Percentiles rank a stretch among this genome's conserved stretches.
Evolutionary conservation across 2,113 vertebrate species (phyloP).

Genomic region (Leiothrix lutea): DNA sequence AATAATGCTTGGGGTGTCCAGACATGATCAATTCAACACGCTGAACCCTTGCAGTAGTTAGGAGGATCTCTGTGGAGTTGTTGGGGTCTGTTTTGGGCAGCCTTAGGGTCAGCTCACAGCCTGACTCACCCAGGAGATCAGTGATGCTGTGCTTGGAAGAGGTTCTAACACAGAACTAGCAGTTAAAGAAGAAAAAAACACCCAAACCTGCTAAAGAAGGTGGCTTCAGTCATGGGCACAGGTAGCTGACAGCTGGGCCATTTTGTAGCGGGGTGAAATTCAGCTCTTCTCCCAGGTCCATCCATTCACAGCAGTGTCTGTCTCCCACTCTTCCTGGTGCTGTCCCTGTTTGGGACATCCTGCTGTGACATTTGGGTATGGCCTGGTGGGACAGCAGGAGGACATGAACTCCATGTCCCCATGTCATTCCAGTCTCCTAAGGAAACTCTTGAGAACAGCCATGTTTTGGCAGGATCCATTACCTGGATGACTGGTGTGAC

Average conservation of each 20-base stretch:
- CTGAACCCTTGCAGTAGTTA: not conserved
- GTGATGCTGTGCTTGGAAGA: not conserved
- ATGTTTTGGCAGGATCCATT: not conserved
- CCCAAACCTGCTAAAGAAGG: not conserved
- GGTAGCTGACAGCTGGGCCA: not conserved
- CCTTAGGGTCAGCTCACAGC: not conserved
- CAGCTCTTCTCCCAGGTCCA: not conserved
- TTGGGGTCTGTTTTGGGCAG: not conserved
- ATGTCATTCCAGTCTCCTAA: not conserved
- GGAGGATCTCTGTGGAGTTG: not conserved
- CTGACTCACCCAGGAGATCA: not conserved
- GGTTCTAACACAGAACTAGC: not conserved
- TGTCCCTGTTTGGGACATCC: not conserved
- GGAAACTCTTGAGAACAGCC: not conserved
- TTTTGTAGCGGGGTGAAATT: not conserved
- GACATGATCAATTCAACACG: not conserved
- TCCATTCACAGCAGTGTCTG: not conserved
- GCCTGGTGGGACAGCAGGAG: not conserved
- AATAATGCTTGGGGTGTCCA: not conserved
- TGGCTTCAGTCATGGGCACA: not conserved
- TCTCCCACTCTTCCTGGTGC: not conserved
- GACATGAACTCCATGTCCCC: not conserved
- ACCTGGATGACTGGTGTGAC: not conserved
- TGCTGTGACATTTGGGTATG: not conserved
- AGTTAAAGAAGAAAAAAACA: not conserved